Evolutionary conservation across 2,888 invertebrate species (phyloP).

Genomic region (Pyrrhia umbra): DNA sequence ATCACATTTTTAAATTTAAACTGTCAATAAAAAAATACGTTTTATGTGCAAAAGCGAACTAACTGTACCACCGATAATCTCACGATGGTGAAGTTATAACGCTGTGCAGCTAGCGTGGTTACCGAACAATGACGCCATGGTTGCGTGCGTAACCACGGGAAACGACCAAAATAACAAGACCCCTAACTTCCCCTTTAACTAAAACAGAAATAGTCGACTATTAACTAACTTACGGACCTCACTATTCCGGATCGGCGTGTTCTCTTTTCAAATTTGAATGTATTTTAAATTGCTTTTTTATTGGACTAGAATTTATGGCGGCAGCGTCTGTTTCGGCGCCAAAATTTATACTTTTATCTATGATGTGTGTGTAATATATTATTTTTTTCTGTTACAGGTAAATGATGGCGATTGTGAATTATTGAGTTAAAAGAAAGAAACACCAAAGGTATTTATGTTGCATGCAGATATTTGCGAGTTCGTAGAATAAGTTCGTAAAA

Average conservation of each 20-base stretch:
- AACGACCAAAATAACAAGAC: slow-evolving; percentile 64
- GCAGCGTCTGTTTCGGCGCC: slow-evolving; percentile 82
- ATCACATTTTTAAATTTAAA: slow-evolving; percentile 27
- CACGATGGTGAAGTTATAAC: slow-evolving; percentile 67
- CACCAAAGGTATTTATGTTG: slow-evolving; percentile 57
- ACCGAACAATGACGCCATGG: slow-evolving; percentile 88
- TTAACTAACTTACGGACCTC: slow-evolving; percentile 61
- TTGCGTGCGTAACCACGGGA: slow-evolving; percentile 73
- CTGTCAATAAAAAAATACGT: slow-evolving; percentile 57
- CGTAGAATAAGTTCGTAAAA: slow-evolving; percentile 9
- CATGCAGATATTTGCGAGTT: slow-evolving; percentile 49
- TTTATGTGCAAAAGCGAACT: slow-evolving; percentile 66
- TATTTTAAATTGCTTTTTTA: slow-evolving; percentile 89
- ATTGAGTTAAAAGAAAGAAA: slow-evolving; percentile 33
- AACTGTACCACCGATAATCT: slow-evolving; percentile 77
- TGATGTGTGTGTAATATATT: slow-evolving; percentile 68
- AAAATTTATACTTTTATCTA: slow-evolving; percentile 74
- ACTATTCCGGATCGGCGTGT: slow-evolving; percentile 68
- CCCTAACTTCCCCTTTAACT: slow-evolving; percentile 62
- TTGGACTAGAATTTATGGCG: slow-evolving; percentile 86
- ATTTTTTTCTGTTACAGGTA: slow-evolving; percentile 64
- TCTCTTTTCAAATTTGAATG: slow-evolving; percentile 84
- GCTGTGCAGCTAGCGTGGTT: slow-evolving; percentile 84
- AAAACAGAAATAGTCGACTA: slow-evolving; percentile 58
- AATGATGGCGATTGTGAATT: slow-evolving; percentile 49